These are phyloP conservation scores for Agonum fuliginosum DNA, from an alignment of 2,888 invertebrate genomes.

Conservation along the genomic window DNA sequence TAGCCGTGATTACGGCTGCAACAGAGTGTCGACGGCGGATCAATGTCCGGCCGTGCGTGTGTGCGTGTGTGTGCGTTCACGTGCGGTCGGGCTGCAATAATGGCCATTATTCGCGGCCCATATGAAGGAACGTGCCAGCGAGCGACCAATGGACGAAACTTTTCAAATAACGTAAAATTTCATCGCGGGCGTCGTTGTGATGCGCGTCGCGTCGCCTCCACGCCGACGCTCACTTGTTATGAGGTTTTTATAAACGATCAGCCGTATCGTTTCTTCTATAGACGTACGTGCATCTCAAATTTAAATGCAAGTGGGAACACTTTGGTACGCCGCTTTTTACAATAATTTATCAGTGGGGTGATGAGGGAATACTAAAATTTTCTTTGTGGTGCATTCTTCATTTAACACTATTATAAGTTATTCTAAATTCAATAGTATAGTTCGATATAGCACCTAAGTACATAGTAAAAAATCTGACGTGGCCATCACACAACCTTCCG, in stretches of 20 bases:
- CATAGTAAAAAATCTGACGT: too few species aligned
- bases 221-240: conserved; percentile 24
- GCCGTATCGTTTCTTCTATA: conserved; percentile 5
- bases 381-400: too few species aligned
- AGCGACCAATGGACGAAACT: conserved; percentile 10
- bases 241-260: conserved; percentile 51
- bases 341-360: too few species aligned
- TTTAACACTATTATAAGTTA: too few species aligned
- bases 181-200: conserved; percentile 44
- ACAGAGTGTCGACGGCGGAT: neutral
- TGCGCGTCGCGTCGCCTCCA: conserved; percentile 35
- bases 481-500: too few species aligned
- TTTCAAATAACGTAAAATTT: conserved; percentile 54
- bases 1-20: too few species aligned
- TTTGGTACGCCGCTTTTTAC: too few species aligned
- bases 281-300: conserved; percentile 37
- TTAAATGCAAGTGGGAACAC: too few species aligned
- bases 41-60: neutral
- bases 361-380: too few species aligned
- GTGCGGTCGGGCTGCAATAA: conserved; percentile 40
- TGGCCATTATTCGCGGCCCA: conserved; percentile 47
- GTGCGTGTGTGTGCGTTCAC: neutral
- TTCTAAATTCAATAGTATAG: too few species aligned
- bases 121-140: conserved; percentile 43
- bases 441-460: too few species aligned